phyloP scores from a whole-genome alignment of 2,113 vertebrate genomes.

The Paramisgurnus dabryanus region DNA sequence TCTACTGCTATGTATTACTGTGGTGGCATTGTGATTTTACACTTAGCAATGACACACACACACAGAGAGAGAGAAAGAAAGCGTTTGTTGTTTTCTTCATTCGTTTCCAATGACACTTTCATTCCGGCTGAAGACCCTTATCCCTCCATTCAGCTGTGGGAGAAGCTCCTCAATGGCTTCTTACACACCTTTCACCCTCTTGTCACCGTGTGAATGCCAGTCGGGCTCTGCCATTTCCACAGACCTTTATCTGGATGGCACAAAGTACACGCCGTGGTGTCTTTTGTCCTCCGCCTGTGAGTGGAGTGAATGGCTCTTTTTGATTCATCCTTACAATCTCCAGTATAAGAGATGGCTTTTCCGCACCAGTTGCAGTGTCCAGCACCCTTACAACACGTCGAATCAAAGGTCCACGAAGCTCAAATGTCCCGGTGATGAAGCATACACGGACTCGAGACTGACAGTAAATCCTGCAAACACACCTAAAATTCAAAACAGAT shows the following conservation, averaged over 20 bases:
- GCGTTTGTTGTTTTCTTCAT: constrained; percentile 63
- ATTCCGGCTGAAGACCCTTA: constrained; percentile 72
- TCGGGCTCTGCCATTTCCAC: constrained; percentile 64
- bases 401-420: constrained; percentile 12
- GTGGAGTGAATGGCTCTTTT: constrained; percentile 69
- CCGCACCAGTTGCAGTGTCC: constrained; percentile 35
- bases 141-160: constrained; percentile 67
- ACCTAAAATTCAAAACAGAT: neutral
- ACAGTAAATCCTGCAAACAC: neutral
- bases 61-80: constrained; percentile 42
- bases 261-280: constrained; percentile 67
- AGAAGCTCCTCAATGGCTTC: constrained; percentile 70
- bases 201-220: constrained; percentile 72
- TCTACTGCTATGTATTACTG: constrained; percentile 53
- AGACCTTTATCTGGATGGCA: constrained; percentile 74
- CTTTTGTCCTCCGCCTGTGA: constrained; percentile 75
- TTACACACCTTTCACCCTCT: constrained; percentile 71
- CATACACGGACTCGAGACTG: neutral
- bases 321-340: constrained; percentile 73
- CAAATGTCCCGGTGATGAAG: neutral
- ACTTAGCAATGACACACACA: constrained; percentile 63
- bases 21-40: constrained; percentile 60
- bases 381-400: neutral
- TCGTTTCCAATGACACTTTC: constrained; percentile 64
- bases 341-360: constrained; percentile 63